Evolutionary conservation across 1,140 invertebrate genomes (phyloP).

Genomic region (Papilio aristodemus): DNA sequence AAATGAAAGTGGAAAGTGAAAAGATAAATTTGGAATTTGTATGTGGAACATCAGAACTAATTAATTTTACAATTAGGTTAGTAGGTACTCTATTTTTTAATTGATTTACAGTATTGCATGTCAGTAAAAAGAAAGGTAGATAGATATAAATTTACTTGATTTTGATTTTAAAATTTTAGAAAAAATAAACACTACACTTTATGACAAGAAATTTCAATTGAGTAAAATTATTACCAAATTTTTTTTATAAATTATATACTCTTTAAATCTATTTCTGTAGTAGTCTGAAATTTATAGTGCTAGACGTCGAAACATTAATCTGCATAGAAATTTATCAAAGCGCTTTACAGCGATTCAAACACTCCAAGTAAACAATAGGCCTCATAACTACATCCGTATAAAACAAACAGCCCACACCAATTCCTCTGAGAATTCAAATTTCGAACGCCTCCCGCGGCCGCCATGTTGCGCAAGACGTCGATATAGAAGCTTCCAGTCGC

Average conservation of each 20-base stretch:
- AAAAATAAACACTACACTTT: too few relatives aligned
- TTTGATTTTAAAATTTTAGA: too few relatives aligned
- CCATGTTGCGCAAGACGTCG: slow-evolving; percentile 78
- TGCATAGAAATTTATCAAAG: slow-evolving; percentile 43
- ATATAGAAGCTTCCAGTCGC: slow-evolving; percentile 69
- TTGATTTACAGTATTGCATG: too few relatives aligned
- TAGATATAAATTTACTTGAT: too few relatives aligned
- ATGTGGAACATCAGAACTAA: too few relatives aligned
- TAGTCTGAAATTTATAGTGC: slow-evolving; percentile 16
- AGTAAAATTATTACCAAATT: too few relatives aligned
- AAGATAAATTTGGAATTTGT: too few relatives aligned
- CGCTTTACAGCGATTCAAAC: slow-evolving; percentile 43
- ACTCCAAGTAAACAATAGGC: slow-evolving; percentile 36
- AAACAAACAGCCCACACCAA: slow-evolving; percentile 67
- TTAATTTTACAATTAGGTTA: too few relatives aligned
- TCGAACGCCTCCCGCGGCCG: slow-evolving; percentile 69
- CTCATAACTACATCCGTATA: slow-evolving; percentile 42
- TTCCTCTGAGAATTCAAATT: slow-evolving; percentile 77
- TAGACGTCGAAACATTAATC: slow-evolving; percentile 41
- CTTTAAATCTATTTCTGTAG: neutral
- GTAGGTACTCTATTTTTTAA: too few relatives aligned
- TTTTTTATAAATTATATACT: neutral
- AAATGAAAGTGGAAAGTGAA: too few relatives aligned
- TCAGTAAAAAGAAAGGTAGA: too few relatives aligned
- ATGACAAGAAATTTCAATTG: too few relatives aligned